Base-by-base conservation (phyloP, 2,797 vertebrate genomes). In the Urocyon cinereoargenteus region DNA sequence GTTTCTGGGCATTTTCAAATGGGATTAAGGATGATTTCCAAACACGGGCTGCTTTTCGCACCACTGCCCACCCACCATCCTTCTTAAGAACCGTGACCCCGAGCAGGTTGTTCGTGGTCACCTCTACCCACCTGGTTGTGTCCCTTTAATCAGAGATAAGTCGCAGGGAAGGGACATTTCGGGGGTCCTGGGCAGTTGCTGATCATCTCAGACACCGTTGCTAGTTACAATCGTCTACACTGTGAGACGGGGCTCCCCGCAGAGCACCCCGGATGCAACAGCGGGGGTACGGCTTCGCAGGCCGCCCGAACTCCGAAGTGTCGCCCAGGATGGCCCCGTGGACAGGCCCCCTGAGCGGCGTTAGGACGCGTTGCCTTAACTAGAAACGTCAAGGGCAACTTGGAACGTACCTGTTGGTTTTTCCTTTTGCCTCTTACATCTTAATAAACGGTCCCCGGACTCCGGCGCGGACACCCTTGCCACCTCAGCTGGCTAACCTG, bases 111-210 rank as follows among this genome's bases (percentile, higher is more conserved):
- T 21, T 8, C 11, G 1, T 0, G 24, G 51, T 6, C 34, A 9
- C 49, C 53, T 21, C 40, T 15, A 11, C 28, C 61, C 51, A 5
- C 26, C 16, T 16, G 19, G 3, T 1, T 24, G 45, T 10, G 2
- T 22, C 45, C 26, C 64, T 66, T 57, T 28, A 59, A 45, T 16
- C 78, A 16, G 51, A 82, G 40, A 31, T 19, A 49, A 68, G 83
- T 55, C 31, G 12, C 34, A 12, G 0, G n/a, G 57, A 34, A 79
- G 64, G 70, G 75, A 66, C 31, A 31, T 21, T 22, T 26, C 6
- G 26, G 53, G 49, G 22, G 3, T 3, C 0, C 16, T 12, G 15
- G 21, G 2, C 2, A 1, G 40, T 24, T 34, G 16, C 26, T 0
- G 5, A 22, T 22, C n/a, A 59, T 55, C 55, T 88, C 28, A 78